Conservation (phyloP, 2,113 vertebrate genomes). For the Hemichromis elongatus region DNA sequence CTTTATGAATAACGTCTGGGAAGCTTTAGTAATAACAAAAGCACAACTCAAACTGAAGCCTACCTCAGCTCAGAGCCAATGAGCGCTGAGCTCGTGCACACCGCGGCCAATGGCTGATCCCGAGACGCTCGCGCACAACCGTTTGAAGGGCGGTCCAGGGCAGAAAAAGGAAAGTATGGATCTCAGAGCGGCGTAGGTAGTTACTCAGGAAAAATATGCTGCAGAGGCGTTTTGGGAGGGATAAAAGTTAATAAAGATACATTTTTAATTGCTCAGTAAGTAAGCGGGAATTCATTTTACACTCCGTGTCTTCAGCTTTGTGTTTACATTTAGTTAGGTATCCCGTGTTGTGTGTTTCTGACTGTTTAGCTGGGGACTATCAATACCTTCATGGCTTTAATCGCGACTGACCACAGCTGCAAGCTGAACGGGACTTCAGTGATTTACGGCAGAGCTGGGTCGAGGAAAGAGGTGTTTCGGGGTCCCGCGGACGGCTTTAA, state of each 20-base stretch:
- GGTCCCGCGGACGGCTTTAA: constrained; percentile 3
- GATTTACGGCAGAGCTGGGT: constrained; percentile 26
- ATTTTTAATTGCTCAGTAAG: background rate
- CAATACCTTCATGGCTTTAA: constrained; percentile 67
- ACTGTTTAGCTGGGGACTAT: background rate
- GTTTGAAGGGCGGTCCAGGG: constrained; percentile 68
- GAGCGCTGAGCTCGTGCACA: constrained; percentile 19
- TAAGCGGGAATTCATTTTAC: background rate
- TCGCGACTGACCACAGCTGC: constrained; percentile 54
- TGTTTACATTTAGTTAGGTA: background rate
- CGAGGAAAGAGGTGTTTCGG: constrained; percentile 29
- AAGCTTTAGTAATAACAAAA: constrained; percentile 61
- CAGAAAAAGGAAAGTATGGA: constrained; percentile 51
- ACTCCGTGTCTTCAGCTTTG: background rate
- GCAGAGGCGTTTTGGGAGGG: background rate
- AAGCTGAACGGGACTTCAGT: constrained; percentile 47
- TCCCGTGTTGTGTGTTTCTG: background rate
- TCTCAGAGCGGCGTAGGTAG: background rate
- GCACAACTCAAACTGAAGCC: constrained; percentile 70
- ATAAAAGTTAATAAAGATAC: background rate
- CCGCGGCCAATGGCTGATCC: constrained; percentile 60
- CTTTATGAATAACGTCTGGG: constrained; percentile 64
- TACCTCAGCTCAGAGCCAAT: constrained; percentile 60
- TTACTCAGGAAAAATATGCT: background rate
- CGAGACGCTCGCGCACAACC: constrained; percentile 7